Evolutionary conservation across 2,797 vertebrate genomes (phyloP).

Genomic region (Micrastur ruficollis): DNA sequence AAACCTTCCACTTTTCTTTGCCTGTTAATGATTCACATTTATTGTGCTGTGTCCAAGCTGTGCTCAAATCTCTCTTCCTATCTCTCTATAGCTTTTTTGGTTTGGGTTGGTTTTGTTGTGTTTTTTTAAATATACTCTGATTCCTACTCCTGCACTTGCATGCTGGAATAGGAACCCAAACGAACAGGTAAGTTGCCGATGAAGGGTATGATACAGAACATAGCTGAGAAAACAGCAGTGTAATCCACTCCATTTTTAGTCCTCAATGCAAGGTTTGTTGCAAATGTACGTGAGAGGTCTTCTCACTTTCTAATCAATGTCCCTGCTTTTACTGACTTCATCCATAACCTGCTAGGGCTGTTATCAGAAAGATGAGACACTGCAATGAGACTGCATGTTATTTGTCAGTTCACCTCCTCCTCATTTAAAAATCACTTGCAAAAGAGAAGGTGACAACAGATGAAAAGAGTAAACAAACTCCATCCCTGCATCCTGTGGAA

Average conservation of each 20-base stretch:
- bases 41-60: background rate
- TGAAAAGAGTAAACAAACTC: background rate
- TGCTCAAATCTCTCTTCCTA: background rate
- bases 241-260: background rate
- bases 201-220: background rate
- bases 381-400: background rate
- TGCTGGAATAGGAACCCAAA: background rate
- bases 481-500: background rate
- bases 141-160: background rate
- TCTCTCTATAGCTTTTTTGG: background rate
- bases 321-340: background rate
- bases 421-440: background rate
- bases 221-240: background rate
- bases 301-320: background rate
- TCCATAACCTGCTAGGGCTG: background rate
- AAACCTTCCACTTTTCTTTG: background rate
- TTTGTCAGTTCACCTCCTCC: background rate
- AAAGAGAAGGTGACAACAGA: background rate
- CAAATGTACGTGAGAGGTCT: background rate
- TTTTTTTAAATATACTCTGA: background rate
- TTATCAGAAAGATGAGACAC: background rate
- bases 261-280: background rate
- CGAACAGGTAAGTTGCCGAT: background rate
- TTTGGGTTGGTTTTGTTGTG: background rate
- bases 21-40: constrained; percentile 48